phyloP scores from a whole-genome alignment of 2,797 vertebrate species.

The Neopelma chrysocephalum region DNA sequence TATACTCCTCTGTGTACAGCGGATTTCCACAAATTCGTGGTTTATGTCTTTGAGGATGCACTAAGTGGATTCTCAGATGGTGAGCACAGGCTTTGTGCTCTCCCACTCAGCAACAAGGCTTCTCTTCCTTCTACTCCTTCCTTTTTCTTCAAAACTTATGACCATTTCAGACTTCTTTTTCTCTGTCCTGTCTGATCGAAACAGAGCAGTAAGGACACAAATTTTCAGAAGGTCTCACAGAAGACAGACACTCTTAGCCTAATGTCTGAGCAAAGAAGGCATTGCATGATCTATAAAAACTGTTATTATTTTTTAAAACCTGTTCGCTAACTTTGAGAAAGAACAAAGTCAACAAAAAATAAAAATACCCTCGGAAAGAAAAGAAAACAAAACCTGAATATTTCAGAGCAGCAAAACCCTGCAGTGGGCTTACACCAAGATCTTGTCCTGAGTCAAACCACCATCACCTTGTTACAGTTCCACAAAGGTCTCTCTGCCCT shows the following conservation, averaged over 20 bases:
- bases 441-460: neutral
- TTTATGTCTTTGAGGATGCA: neutral
- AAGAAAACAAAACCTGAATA: neutral
- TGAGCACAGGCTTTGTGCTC: neutral
- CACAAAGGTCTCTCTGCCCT: neutral
- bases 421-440: neutral
- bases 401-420: neutral
- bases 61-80: neutral
- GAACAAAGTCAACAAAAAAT: neutral
- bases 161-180: neutral
- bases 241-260: neutral
- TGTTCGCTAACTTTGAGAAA: neutral
- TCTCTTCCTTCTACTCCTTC: neutral
- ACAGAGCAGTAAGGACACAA: neutral
- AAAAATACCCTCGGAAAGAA: neutral
- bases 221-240: neutral
- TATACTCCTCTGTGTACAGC: neutral
- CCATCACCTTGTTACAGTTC: neutral
- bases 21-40: neutral
- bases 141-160: neutral
- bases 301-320: neutral
- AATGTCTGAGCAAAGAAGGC: neutral
- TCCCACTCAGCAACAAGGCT: neutral
- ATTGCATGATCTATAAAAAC: neutral
- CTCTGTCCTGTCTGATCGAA: neutral